These are phyloP conservation scores for Corythoichthys haematopterus DNA, from an alignment of 2,113 vertebrate genomes.

Conservation along the genomic window DNA sequence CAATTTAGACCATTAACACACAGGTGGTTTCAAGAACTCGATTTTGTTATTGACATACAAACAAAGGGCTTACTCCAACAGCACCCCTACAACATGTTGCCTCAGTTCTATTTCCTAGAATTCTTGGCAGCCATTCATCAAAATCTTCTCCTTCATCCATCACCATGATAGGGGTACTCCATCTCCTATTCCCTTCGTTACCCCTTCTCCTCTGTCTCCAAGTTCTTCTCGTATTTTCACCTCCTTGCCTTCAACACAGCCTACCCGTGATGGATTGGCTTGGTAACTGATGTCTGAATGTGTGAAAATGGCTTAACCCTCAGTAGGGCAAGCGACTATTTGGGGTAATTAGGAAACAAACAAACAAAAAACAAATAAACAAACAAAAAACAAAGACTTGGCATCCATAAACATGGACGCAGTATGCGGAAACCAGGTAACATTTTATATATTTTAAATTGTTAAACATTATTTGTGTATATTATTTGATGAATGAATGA, in stretches of 20 bases:
- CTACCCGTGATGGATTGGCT: constrained; percentile 55
- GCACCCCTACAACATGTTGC: neutral
- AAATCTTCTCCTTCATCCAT: constrained; percentile 50
- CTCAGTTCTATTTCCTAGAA: neutral
- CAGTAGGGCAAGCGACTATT: no score
- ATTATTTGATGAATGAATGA: no score
- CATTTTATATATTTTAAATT: no score
- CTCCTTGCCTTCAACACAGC: constrained; percentile 41
- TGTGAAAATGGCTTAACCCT: no score
- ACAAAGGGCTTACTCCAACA: neutral
- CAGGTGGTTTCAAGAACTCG: constrained; percentile 7
- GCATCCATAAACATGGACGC: no score
- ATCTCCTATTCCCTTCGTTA: constrained; percentile 14
- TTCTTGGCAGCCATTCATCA: constrained; percentile 23
- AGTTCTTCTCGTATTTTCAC: constrained; percentile 11
- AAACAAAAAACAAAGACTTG: no score
- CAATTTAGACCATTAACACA: neutral
- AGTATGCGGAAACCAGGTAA: no score
- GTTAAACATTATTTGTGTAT: no score
- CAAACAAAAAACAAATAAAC: no score
- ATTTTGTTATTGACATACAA: constrained; percentile 10
- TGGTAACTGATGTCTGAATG: constrained; percentile 42
- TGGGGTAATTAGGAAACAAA: no score
- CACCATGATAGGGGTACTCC: constrained; percentile 34
- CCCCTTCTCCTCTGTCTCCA: constrained; percentile 18